Evolutionary conservation across 2,888 invertebrate genomes (phyloP).

Genomic region (Elysia crispata): DNA sequence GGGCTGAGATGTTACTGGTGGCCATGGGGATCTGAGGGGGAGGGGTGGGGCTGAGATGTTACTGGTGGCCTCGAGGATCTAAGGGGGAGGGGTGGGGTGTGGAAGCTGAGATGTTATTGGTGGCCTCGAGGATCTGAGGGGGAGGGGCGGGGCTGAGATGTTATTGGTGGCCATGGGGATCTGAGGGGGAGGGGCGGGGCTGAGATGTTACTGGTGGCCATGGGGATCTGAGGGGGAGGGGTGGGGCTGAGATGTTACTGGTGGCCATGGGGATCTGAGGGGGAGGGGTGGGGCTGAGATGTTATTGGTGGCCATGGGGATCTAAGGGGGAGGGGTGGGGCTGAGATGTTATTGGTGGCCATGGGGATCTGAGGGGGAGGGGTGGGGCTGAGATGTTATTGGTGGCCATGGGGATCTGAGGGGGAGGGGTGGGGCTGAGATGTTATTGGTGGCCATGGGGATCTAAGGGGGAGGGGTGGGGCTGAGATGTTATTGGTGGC

Average conservation of each 20-base stretch:
- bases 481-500: slow-evolving; percentile 44
- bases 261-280: slow-evolving; percentile 37
- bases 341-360: too few relatives aligned
- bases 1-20: neutral
- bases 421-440: slow-evolving; percentile 63
- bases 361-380: too few relatives aligned
- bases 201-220: slow-evolving; percentile 48
- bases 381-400: too few relatives aligned
- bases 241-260: slow-evolving; percentile 43
- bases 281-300: neutral
- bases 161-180: slow-evolving; percentile 39
- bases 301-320: neutral
- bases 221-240: slow-evolving; percentile 57
- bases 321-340: too few relatives aligned
- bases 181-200: slow-evolving; percentile 61
- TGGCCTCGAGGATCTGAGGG: slow-evolving; percentile 57
- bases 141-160: slow-evolving; percentile 48
- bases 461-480: slow-evolving; percentile 56
- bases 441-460: slow-evolving; percentile 46
- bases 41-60: too few relatives aligned
- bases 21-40: too few relatives aligned
- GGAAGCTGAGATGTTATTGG: too few relatives aligned
- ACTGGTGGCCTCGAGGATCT: too few relatives aligned
- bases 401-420: slow-evolving; percentile 74
- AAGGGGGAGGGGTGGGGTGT: slow-evolving; percentile 65